Evolutionary conservation across 2,888 invertebrate genomes (phyloP), one percentile per base, ranked within the genome.

Genomic region (Drosophila affinis): DNA sequence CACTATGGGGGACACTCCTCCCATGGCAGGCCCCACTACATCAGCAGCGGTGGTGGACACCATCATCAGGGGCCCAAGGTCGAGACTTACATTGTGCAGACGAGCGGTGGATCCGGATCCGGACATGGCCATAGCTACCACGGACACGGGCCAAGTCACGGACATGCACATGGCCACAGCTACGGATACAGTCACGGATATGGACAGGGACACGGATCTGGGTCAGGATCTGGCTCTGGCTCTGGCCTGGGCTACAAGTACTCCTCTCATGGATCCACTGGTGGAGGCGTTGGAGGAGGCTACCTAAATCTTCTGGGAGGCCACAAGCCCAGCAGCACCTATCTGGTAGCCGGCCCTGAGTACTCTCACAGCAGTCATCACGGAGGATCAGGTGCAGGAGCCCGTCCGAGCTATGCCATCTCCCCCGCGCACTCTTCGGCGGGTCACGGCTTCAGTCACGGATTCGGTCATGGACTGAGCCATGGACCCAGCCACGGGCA

Each of bases 51-150:
- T 14, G 18, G n/a, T 61, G 68, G 74, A 61, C 72, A 75, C 56
- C 70, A 72, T 53, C 65, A 61, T 27, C 52, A 67, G 24, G 65
- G 62, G 3, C 87, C 86, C 48, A 89, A 89, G 72, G 81, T 89
- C 34, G 89, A 89, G 29, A 89, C 89, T 0, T 89, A 81, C 9
- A 78, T 89, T 48, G 84, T 89, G 34, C 88, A 84, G 47, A 81
- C 78, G 3, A 79, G 70, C 58, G 44, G 60, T 6, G 63, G 63
- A 14, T 60, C 48, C 48, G 58, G 54, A 1, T 17, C 32, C 6
- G 49, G 57, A 21, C 62, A 49, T 39, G 72, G 75, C 9, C 17
- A 45, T 10, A n/a, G 18, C 56, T 46, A 39, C n/a, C 18, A 27
- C 9, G 72, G 54, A 4, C 57, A 52, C 54, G 67, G 54, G 6